Evolutionary conservation across 2,113 vertebrate species (phyloP).

Genomic region (Anthoscopus minutus): DNA sequence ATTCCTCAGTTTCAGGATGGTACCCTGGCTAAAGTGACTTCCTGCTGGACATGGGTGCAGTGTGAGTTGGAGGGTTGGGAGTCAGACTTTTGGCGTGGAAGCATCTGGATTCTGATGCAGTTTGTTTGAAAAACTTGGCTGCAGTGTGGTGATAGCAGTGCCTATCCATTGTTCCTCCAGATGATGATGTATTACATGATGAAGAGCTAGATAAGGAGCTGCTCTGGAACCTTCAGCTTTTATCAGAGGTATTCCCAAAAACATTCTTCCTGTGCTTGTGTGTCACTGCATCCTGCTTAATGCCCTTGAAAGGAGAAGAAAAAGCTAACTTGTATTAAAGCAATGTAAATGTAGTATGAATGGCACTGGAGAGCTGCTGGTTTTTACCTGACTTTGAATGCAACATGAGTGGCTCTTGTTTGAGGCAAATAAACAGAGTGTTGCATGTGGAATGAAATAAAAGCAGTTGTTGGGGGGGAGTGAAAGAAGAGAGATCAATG

Average conservation of each 20-base stretch:
- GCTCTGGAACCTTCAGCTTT: slow-evolving; percentile 93
- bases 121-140: background rate
- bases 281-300: background rate
- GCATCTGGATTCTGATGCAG: background rate
- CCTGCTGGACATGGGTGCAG: background rate
- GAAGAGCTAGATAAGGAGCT: slow-evolving; percentile 97
- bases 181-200: slow-evolving; percentile 92
- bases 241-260: slow-evolving; percentile 86
- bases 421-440: background rate
- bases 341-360: background rate
- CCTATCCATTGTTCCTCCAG: slow-evolving; percentile 66
- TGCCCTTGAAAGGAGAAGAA: background rate
- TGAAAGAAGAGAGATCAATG: background rate
- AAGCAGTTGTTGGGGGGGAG: background rate
- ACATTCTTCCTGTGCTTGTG: rapidly evolving
- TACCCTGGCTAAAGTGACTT: background rate
- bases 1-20: background rate
- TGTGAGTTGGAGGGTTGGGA: background rate
- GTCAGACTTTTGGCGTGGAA: background rate
- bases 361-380: background rate
- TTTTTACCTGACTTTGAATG: background rate
- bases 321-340: background rate
- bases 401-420: background rate
- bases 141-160: background rate
- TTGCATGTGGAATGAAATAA: background rate